A percentile compares a stretch with the other conserved stretches of the same genome.
phyloP scores from a whole-genome alignment of 2,888 invertebrate genomes.

The Strigamia maritima region DNA sequence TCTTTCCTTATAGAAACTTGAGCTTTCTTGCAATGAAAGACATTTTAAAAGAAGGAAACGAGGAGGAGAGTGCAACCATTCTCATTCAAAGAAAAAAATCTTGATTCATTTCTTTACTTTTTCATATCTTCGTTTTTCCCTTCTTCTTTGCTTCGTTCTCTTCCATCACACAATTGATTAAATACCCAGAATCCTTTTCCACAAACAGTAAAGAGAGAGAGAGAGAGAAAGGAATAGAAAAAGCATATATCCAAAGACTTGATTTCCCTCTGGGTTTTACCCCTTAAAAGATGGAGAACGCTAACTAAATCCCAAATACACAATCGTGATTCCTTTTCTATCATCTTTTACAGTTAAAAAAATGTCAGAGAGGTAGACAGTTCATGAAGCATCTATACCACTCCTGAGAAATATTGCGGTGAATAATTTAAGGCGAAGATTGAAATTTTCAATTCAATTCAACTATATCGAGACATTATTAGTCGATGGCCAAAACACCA shows the following conservation, averaged over 20 bases:
- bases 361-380: background rate
- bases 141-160: background rate
- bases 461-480: too few species aligned
- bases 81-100: background rate
- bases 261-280: constrained; percentile 4
- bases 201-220: background rate
- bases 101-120: background rate
- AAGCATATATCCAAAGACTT: background rate
- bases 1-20: background rate
- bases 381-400: background rate
- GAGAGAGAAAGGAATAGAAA: background rate
- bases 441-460: background rate
- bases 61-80: background rate
- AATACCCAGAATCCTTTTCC: background rate
- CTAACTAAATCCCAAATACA: constrained; percentile 4
- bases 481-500: too few species aligned
- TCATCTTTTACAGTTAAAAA: background rate
- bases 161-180: background rate
- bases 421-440: background rate
- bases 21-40: background rate
- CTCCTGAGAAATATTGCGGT: too few species aligned
- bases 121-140: background rate
- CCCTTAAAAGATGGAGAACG: background rate
- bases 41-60: background rate
- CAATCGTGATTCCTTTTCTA: background rate